phyloP scores from a whole-genome alignment of 2,113 vertebrate genomes.

The Elgaria multicarinata region DNA sequence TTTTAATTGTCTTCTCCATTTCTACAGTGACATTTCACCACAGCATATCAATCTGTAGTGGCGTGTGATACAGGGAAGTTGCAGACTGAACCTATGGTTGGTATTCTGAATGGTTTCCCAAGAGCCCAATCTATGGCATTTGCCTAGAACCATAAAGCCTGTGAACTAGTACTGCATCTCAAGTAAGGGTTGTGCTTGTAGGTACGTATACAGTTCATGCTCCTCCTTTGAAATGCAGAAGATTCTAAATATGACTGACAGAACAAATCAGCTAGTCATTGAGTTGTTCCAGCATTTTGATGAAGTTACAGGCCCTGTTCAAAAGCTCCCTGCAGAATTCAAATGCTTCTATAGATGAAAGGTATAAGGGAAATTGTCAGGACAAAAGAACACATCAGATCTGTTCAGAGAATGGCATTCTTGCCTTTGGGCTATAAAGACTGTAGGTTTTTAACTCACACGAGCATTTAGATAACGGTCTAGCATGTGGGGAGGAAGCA shows the following conservation, averaged over 20 bases:
- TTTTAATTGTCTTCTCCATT: background rate
- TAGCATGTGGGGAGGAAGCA: background rate
- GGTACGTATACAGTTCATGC: background rate
- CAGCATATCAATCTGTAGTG: background rate
- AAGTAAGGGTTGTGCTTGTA: background rate
- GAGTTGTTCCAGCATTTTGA: conserved; percentile 39
- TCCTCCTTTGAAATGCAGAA: background rate
- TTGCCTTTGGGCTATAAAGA: conserved; percentile 24
- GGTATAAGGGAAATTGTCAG: conserved; percentile 38
- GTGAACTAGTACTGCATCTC: background rate
- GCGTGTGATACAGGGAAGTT: background rate
- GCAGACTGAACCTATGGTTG: background rate
- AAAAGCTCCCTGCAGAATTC: conserved; percentile 7
- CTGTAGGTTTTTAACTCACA: background rate
- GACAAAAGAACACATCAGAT: conserved; percentile 26
- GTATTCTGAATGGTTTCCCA: background rate
- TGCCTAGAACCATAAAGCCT: background rate
- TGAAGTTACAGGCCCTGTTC: background rate
- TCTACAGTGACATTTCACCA: background rate
- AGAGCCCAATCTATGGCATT: background rate
- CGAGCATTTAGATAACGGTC: background rate
- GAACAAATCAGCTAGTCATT: background rate
- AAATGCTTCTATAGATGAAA: conserved; percentile 10
- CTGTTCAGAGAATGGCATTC: conserved; percentile 24
- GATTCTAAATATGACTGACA: background rate